A percentile compares a stretch with the other conserved stretches of the same genome.
These are phyloP conservation scores for Varanus komodoensis DNA, from an alignment of 2,113 vertebrate species.

Conservation along the genomic window DNA sequence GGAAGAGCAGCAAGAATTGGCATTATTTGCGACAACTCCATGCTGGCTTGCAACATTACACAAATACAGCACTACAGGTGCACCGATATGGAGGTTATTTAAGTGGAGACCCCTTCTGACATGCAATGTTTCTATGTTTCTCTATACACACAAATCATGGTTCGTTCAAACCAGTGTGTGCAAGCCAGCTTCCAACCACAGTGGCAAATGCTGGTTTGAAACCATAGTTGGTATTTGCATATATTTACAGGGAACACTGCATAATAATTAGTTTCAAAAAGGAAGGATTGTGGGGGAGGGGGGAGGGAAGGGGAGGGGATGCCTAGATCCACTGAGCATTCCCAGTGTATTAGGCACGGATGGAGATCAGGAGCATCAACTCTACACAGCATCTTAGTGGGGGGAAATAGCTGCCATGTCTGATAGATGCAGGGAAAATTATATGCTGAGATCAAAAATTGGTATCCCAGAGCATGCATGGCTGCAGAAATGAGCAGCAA, in stretches of 20 bases:
- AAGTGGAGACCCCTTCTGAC: too few relatives aligned
- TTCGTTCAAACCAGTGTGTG: background rate
- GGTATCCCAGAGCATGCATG: fast-evolving
- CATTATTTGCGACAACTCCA: background rate
- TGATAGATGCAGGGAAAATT: fast-evolving
- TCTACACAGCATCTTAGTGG: background rate
- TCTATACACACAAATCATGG: background rate
- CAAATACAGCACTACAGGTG: background rate
- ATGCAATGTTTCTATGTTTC: too few relatives aligned
- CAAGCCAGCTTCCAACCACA: background rate
- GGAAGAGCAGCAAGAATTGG: background rate
- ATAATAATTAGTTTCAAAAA: background rate
- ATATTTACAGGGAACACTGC: background rate
- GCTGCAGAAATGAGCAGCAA: background rate
- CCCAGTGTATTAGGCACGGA: background rate
- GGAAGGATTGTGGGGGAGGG: background rate
- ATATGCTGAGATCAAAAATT: background rate
- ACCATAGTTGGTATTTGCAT: background rate
- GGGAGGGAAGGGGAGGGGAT: background rate
- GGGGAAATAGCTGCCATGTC: background rate
- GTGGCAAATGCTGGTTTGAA: background rate
- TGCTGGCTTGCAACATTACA: background rate
- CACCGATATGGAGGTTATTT: background rate
- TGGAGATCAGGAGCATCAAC: background rate
- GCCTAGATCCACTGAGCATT: background rate